Percentiles rank a stretch among this genome's conserved stretches.
Evolutionary conservation across 2,113 vertebrate species (phyloP).

Genomic region (Galeopterus variegatus): DNA sequence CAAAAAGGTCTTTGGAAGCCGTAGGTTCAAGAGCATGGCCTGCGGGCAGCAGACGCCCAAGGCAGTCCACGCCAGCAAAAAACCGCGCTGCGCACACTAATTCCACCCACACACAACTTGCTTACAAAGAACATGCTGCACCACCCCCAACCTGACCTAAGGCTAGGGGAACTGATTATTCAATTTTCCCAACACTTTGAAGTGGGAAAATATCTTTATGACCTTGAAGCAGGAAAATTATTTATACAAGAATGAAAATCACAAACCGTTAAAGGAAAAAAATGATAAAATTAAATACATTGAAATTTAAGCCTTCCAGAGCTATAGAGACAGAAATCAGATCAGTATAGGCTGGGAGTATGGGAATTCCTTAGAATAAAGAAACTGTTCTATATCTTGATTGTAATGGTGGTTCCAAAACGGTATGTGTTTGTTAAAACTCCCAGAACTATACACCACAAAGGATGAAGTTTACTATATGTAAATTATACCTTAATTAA

Average conservation of each 20-base stretch:
- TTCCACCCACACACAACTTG: too few relatives aligned
- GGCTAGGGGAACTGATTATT: too few relatives aligned
- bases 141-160: too few relatives aligned
- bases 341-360: too few relatives aligned
- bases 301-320: neutral
- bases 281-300: slow-evolving; percentile 7
- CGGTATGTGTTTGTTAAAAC: neutral
- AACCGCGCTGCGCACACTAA: too few relatives aligned
- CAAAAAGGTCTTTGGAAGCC: too few relatives aligned
- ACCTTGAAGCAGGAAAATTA: neutral
- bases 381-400: neutral
- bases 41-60: too few relatives aligned
- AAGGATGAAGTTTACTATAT: neutral
- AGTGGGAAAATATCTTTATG: neutral
- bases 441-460: neutral
- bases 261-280: neutral
- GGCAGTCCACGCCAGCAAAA: too few relatives aligned
- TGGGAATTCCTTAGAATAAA: neutral
- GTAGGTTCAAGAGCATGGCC: too few relatives aligned
- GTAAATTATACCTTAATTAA: neutral
- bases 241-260: neutral
- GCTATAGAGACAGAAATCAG: neutral
- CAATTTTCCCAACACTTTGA: neutral
- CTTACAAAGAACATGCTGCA: too few relatives aligned
- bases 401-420: neutral